Conservation (phyloP, 2,113 vertebrate genomes). For the Bubo blakistoni region DNA sequence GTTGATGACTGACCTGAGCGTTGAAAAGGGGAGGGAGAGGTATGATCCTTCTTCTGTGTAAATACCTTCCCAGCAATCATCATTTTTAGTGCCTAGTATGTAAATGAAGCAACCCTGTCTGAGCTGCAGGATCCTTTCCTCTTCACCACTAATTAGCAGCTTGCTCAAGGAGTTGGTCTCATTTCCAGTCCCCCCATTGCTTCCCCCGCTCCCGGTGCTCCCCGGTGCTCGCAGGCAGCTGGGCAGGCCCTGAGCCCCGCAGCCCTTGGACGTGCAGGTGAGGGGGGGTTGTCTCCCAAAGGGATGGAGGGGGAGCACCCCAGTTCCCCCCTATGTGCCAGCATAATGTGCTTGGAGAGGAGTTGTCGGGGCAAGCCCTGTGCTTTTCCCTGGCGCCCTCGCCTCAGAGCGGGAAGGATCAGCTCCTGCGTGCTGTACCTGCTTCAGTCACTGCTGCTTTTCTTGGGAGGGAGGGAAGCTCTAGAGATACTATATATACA, state of each 20-base stretch:
- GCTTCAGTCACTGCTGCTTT: constrained; percentile 47
- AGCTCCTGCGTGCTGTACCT: background rate
- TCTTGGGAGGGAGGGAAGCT: background rate
- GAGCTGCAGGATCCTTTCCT: constrained; percentile 32
- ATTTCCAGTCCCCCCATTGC: background rate
- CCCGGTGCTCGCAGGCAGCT: background rate
- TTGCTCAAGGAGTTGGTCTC: background rate
- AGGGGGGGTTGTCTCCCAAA: background rate
- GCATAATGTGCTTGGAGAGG: background rate
- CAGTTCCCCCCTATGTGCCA: background rate
- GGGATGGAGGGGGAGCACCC: background rate
- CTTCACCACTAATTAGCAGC: background rate
- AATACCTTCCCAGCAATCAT: constrained; percentile 52
- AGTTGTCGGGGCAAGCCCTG: background rate
- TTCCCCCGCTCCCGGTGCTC: background rate
- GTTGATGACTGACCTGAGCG: background rate
- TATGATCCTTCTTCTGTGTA: constrained; percentile 18
- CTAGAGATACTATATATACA: constrained; percentile 28
- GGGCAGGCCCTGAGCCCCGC: background rate
- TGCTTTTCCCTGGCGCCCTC: background rate
- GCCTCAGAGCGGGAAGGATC: background rate
- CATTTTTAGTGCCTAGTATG: constrained; percentile 56
- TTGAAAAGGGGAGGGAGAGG: background rate
- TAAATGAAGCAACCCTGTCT: constrained; percentile 19
- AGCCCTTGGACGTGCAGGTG: accelerated